Percentiles rank a stretch among this genome's conserved stretches.
phyloP scores from a whole-genome alignment of 2,888 invertebrate species.

The Anodontia alba region DNA sequence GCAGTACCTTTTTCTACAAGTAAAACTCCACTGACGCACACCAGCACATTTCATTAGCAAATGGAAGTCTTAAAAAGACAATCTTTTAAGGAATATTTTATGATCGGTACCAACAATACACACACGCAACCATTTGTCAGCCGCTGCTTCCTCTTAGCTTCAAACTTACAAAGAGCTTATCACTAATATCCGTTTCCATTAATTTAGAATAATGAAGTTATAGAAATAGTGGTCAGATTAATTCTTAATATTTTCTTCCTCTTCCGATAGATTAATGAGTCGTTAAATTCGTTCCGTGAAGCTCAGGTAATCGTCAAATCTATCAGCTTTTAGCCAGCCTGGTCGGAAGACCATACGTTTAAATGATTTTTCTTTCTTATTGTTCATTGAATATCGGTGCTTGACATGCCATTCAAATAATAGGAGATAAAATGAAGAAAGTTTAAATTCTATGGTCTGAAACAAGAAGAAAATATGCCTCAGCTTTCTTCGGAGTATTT shows the following conservation, averaged over 20 bases:
- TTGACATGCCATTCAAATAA: too few species aligned
- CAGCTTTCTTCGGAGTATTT: too few species aligned
- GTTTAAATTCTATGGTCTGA: too few species aligned
- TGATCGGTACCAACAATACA: not conserved
- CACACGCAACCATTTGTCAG: not conserved
- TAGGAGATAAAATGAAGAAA: too few species aligned
- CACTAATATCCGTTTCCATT: conserved; percentile 1
- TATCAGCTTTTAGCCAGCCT: not conserved
- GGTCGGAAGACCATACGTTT: too few species aligned
- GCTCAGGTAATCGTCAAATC: not conserved
- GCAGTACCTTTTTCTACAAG: too few species aligned
- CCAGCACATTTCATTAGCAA: conserved; percentile 3
- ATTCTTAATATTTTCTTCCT: not conserved
- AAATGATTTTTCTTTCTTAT: too few species aligned
- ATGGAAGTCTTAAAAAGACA: not conserved
- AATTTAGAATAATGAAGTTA: not conserved
- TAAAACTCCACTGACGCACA: not conserved
- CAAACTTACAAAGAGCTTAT: conserved; percentile 12
- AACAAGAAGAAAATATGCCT: too few species aligned
- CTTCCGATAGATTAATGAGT: conserved; percentile 3
- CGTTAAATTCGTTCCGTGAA: not conserved
- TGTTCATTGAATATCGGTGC: too few species aligned
- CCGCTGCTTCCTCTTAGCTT: conserved; percentile 1
- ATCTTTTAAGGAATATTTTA: not conserved
- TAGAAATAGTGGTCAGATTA: conserved; percentile 3